Evolutionary conservation across 1,140 invertebrate species (phyloP), one percentile per base, ranked within the genome.

Genomic region (Drosophila insularis): DNA sequence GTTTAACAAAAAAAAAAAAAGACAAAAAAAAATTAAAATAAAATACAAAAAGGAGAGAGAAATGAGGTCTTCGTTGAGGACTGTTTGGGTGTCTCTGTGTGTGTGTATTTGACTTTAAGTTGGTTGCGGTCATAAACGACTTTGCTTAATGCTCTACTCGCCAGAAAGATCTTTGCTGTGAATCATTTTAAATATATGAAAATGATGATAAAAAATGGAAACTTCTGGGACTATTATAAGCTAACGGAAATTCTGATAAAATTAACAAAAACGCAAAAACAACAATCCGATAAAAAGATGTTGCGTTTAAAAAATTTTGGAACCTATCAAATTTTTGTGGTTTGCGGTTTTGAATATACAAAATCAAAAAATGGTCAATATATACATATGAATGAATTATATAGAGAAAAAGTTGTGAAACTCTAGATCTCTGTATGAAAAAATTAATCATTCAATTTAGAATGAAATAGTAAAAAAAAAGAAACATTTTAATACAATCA

Each of bases 51-150:
- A 50, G 43, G 17, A 50, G 43, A 50, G 40, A 72, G 78, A 86
- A 86, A 86, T 86, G 78, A 86, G 81, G 81, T 86, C 82, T 86
- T 80, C 64, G 71, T 63, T 74, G 72, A 54, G 63, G 58, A 70
- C 59, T 64, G 35, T 65, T 39, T 53, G 32, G 39, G 17, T 63
- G 53, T 72, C 50, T 55, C 39, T 21, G 55, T 65, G 53, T 63
- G 65, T 68, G 58, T 40, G 58, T 61, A 64, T 59, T 11, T 43
- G 59, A 17, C 19, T 63, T 39, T 50, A 71, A 74, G 68, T 65
- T 43, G 14, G 39, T 35, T 61, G 32, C 19, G 67, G 73, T 69
- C 78, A 64, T 86, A 60, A 23, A 55, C 67, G 81, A 81, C 81
- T 69, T 53, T 21, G 23, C 40, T 62, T 60, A 66, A 74, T 86